Conservation (phyloP, 2,797 vertebrate genomes). For the Aldrovandia affinis region DNA sequence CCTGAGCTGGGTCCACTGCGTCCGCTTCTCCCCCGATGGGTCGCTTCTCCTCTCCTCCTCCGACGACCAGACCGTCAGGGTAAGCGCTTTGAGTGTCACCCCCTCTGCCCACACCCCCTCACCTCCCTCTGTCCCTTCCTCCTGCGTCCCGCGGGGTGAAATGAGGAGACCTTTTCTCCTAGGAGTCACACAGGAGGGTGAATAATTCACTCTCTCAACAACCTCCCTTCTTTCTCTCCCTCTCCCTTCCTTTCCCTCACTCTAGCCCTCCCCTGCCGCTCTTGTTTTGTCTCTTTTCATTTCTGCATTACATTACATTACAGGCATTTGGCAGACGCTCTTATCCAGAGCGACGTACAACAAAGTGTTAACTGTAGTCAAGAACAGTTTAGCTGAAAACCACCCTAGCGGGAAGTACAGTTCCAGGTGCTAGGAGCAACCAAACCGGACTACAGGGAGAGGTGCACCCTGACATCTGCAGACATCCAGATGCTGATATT, state of each 20-base stretch:
- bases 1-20: conserved; percentile 92
- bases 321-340: no score
- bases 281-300: background rate
- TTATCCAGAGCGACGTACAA: no score
- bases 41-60: conserved; percentile 92
- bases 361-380: no score
- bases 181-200: background rate
- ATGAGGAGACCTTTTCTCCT: background rate
- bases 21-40: conserved; percentile 88
- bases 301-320: no score
- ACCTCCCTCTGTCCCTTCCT: background rate
- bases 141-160: background rate
- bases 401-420: no score
- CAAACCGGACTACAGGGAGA: no score
- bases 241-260: background rate
- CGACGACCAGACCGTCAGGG: conserved; percentile 92
- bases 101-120: background rate
- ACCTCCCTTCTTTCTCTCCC: background rate
- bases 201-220: background rate
- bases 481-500: background rate
- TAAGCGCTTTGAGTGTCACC: conserved; percentile 58
- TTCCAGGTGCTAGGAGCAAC: no score
- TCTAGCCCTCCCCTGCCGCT: background rate
- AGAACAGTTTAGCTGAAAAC: no score
- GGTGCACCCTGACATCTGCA: no score